Evolutionary conservation across 1,140 invertebrate genomes (phyloP).

Genomic region (Cyphomyrmex costatus): DNA sequence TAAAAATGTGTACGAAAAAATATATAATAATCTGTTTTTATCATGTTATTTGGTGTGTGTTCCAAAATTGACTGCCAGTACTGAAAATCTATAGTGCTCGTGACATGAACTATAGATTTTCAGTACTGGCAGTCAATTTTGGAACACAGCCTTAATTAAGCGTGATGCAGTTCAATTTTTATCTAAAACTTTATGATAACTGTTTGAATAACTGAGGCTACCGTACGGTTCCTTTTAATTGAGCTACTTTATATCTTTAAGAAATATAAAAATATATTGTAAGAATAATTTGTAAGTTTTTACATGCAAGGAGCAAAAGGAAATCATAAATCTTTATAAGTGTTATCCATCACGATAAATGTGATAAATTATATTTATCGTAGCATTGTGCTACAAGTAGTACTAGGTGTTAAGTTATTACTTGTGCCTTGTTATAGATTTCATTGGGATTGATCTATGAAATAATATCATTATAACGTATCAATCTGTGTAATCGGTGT

Average conservation of each 20-base stretch:
- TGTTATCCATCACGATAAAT: slow-evolving; percentile 16
- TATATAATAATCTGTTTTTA: not conserved
- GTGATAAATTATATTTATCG: slow-evolving; percentile 24
- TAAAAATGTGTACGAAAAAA: slow-evolving; percentile 5
- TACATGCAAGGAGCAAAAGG: not conserved
- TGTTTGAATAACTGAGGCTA: slow-evolving; percentile 24
- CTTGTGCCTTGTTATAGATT: slow-evolving; percentile 47
- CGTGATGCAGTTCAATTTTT: not conserved
- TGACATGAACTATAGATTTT: too few relatives aligned
- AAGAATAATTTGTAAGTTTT: slow-evolving; percentile 44
- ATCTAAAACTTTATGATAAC: not conserved
- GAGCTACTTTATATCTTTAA: slow-evolving; percentile 27
- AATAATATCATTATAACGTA: slow-evolving; percentile 21
- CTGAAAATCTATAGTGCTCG: too few relatives aligned
- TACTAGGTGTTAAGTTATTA: slow-evolving; percentile 34
- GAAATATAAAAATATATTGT: slow-evolving; percentile 9
- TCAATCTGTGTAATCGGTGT: slow-evolving; percentile 2
- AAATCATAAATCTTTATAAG: slow-evolving; percentile 26
- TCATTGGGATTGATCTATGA: slow-evolving; percentile 14
- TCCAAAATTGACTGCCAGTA: too few relatives aligned
- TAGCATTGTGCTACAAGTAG: slow-evolving; percentile 16
- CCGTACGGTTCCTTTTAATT: not conserved
- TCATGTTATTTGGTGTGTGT: too few relatives aligned
- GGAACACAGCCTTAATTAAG: too few relatives aligned
- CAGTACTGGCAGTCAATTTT: too few relatives aligned